Percentiles rank a stretch among this genome's conserved stretches.
Evolutionary conservation across 2,113 vertebrate genomes (phyloP).

Genomic region (Gobius niger): DNA sequence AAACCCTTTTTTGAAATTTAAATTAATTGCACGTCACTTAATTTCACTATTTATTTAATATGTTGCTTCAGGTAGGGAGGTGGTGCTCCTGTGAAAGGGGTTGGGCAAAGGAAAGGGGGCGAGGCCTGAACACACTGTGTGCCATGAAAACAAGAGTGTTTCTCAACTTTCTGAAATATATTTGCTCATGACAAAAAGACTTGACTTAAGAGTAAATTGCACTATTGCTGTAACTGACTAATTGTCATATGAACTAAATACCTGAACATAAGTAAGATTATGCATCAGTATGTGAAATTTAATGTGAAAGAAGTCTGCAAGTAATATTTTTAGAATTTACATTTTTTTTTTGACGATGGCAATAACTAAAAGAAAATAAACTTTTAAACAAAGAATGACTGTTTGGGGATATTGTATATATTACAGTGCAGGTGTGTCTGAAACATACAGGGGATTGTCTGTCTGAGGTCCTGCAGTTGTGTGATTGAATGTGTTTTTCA

Average conservation of each 20-base stretch:
- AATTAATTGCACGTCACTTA: constrained; percentile 13
- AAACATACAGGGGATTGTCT: constrained; percentile 10
- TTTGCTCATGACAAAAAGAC: too few species aligned
- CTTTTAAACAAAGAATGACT: not conserved
- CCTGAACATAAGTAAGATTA: too few species aligned
- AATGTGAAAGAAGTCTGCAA: not conserved
- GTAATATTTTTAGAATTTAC: too few species aligned
- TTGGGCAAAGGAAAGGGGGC: constrained; percentile 47
- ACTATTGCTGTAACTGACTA: not conserved
- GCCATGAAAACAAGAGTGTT: not conserved
- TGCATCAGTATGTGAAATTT: not conserved
- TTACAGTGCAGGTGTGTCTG: not conserved
- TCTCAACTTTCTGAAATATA: not conserved
- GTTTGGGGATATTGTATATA: not conserved
- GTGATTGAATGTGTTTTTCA: constrained; percentile 27
- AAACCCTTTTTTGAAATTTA: not conserved
- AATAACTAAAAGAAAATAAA: not conserved
- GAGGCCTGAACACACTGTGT: constrained; percentile 14
- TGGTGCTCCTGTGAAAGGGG: constrained; percentile 45
- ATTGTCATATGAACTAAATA: not conserved
- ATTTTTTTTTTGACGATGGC: too few species aligned
- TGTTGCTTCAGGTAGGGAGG: constrained; percentile 53
- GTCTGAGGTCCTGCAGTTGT: constrained; percentile 16
- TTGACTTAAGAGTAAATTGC: too few species aligned
- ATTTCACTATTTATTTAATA: not conserved